Evolutionary conservation across 1,140 invertebrate species (phyloP), one percentile per base, ranked within the genome.

Genomic region (Zaprionus ornatus): DNA sequence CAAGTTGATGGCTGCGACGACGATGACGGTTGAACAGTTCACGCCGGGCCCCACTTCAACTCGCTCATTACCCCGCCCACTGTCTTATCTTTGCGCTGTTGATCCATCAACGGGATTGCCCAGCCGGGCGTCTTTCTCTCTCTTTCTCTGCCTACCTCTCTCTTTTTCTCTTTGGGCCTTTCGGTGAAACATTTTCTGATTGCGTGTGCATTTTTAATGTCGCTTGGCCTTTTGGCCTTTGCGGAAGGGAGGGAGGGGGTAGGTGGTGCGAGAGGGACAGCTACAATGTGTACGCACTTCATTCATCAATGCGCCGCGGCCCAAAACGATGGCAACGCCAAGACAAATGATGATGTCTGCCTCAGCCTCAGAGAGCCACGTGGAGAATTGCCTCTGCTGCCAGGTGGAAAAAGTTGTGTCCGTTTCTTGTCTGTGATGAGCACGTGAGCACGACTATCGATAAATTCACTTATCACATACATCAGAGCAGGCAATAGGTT

Each of bases 161-260:
- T 45, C 7, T 10, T 7, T 9, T 7, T 10, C 40, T 15, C 37
- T 55, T 55, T 71, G 54, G 73, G 40, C 70, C 73, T 67, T 52
- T 55, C 40, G 40, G 59, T 77, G 77, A 65, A 80, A 68, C 74
- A 88, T 84, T 87, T 88, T 87, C 84, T 88, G 84, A 87, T 87
- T 87, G 84, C 84, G 84, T 87, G 84, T 87, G 84, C 80, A 87
- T 87, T 88, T 87, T 87, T 87, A 87, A 87, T 87, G 85, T 76
- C 42, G 70, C 77, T 69, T 74, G 37, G 83, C 77, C 84, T 80
- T 77, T 88, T 88, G 77, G 83, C 77, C 77, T 85, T 87, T 77
- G 35, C 45, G 25, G 55, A 2, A 4, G 42, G 2, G 1, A 1
- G 17, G 7, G 17, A 2, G n/a, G 17, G 1, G 9, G 45, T 1